Base-by-base conservation (phyloP, 2,888 invertebrate genomes). In the Erannis defoliaria region DNA sequence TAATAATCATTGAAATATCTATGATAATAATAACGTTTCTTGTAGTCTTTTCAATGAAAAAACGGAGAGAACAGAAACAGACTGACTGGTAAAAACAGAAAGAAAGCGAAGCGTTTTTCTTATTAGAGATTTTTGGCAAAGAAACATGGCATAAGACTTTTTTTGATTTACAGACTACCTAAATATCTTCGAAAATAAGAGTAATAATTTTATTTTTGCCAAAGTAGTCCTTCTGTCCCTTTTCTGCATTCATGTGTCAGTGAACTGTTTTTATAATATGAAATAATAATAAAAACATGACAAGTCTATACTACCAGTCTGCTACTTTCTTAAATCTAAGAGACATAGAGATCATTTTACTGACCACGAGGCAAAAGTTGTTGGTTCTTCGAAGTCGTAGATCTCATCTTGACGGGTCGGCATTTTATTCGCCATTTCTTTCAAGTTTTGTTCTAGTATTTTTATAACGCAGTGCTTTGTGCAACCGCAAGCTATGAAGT, bases 211-310 rank as follows among this genome's bases (percentile, higher is more conserved):
- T n/a, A 1, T 14, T 12, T n/a, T 21, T 1, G 1, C 5, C n/a
- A 1, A 5, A 45, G 45, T 23, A 23, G 8, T 6, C 21, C n/a
- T 1, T 45, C 16, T 29, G 5, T 16, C 4, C 14, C 10, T 29
- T 9, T 29, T 9, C 14, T 16, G 5, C 26, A 29, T 29, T 16
- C 14, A 14, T 29, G 29, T 26, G 26, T 18, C 76, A 77, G 76
- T 76, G 76, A 67, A 74, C 56, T 72, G 73, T 74, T 80, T 66
- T 63, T 61, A n/a, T n/a, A n/a, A n/a, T 45, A 40, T 57, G 29
- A 42, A 64, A 53, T 14, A 61, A 66, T 38, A 64, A 53, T 14
- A 61, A 66, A 66, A 63, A 58, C 63, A 57, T 55, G 54, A 53
- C 51, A 57, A 31, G 18, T n/a, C 5, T 37, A 38, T 37, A 1